Evolutionary conservation across 1,140 invertebrate species (phyloP).

Genomic region (Rhopalosiphum padi): DNA sequence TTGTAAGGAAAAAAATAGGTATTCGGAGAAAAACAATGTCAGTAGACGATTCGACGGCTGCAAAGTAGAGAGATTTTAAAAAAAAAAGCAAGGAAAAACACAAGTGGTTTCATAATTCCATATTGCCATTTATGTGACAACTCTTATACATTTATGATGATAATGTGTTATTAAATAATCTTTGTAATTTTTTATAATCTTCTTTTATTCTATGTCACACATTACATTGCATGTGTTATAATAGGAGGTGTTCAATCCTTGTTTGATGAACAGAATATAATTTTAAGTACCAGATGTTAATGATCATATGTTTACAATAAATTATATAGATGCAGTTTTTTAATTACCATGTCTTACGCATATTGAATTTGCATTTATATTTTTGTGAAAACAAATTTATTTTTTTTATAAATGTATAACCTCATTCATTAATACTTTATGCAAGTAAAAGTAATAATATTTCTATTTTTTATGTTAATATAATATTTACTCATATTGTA

Average conservation of each 20-base stretch:
- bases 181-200: background rate
- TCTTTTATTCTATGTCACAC: background rate
- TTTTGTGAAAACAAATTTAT: background rate
- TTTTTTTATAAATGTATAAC: background rate
- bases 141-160: constrained; percentile 23
- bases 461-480: background rate
- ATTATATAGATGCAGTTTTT: background rate
- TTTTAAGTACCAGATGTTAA: constrained; percentile 14
- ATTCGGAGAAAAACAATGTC: constrained; percentile 30
- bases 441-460: background rate
- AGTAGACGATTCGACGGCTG: background rate
- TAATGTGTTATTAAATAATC: constrained; percentile 34
- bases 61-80: background rate
- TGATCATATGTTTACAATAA: background rate
- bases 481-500: background rate
- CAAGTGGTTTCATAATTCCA: constrained; percentile 40
- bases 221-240: background rate
- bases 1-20: background rate
- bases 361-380: background rate
- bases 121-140: constrained; percentile 37
- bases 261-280: background rate
- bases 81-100: constrained; percentile 25
- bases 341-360: background rate
- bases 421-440: background rate
- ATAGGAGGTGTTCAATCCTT: background rate